These are phyloP conservation scores for Orycteropus afer DNA, from an alignment of 2,113 vertebrate genomes.

Conservation along the genomic window DNA sequence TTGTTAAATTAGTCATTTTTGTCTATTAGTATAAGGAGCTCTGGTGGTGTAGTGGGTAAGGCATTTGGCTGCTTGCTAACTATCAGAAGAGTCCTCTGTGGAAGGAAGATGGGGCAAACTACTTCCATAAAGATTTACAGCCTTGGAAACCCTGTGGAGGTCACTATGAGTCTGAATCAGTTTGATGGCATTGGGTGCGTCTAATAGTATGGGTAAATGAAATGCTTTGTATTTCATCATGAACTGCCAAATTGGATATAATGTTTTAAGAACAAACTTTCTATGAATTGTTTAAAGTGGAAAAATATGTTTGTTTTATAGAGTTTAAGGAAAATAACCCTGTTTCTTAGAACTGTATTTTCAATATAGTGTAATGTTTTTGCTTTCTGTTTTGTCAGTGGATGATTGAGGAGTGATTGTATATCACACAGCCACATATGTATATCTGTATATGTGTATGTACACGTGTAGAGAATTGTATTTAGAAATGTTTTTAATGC, in stretches of 20 bases:
- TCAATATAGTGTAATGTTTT: background rate
- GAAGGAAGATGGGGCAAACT: no score
- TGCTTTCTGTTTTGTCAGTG: background rate
- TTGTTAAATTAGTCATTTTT: background rate
- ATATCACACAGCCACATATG: background rate
- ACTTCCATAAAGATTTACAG: no score
- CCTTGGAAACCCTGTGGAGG: no score
- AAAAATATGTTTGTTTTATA: conserved; percentile 24
- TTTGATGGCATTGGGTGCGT: no score
- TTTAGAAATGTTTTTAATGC: background rate
- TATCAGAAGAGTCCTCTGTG: no score
- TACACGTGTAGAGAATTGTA: background rate
- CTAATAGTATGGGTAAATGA: background rate
- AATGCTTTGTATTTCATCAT: background rate
- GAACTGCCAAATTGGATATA: background rate
- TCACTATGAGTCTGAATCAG: no score
- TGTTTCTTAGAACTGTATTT: conserved; percentile 30
- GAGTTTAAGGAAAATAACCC: background rate
- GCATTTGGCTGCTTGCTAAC: no score
- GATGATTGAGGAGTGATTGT: background rate
- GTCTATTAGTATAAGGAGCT: background rate
- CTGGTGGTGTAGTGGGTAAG: no score
- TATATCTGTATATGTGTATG: background rate
- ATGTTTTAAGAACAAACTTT: conserved; percentile 7
- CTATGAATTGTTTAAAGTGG: background rate